Evolutionary conservation across 2,113 vertebrate species (phyloP).

Genomic region (Ciconia maguari): DNA sequence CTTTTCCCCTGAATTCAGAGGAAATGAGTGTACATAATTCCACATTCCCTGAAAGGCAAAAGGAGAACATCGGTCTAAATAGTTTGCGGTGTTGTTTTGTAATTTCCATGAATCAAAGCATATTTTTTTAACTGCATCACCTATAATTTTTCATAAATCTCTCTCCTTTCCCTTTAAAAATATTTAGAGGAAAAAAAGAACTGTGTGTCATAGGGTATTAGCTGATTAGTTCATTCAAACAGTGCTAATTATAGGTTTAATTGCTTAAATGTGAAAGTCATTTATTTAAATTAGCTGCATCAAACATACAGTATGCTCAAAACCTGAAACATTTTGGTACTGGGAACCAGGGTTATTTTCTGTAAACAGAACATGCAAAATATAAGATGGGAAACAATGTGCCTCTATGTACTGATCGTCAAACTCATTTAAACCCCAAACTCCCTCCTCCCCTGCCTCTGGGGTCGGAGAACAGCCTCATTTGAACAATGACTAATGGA

Average conservation of each 20-base stretch:
- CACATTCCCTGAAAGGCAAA: slow-evolving; percentile 39
- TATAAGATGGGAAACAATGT: slow-evolving; percentile 53
- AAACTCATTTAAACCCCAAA: slow-evolving; percentile 72
- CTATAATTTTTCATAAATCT: slow-evolving; percentile 27
- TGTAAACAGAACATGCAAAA: slow-evolving; percentile 50
- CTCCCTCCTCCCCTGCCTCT: slow-evolving; percentile 62
- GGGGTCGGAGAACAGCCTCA: slow-evolving; percentile 58
- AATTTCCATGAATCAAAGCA: slow-evolving; percentile 14
- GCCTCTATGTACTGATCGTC: slow-evolving; percentile 57
- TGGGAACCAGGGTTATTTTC: background rate
- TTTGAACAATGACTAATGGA: slow-evolving; percentile 68
- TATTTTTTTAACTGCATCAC: background rate
- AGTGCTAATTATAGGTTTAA: slow-evolving; percentile 44
- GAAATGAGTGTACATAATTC: slow-evolving; percentile 30
- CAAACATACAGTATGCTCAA: slow-evolving; percentile 46
- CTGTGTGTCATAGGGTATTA: slow-evolving; percentile 40
- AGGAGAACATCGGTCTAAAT: background rate
- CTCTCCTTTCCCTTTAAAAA: slow-evolving; percentile 39
- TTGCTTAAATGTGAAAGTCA: slow-evolving; percentile 47
- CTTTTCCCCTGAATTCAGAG: background rate
- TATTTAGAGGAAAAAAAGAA: slow-evolving; percentile 3
- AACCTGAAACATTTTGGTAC: slow-evolving; percentile 46
- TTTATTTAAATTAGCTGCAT: slow-evolving; percentile 65
- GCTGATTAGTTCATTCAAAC: slow-evolving; percentile 50
- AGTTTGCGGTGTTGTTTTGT: slow-evolving; percentile 34